Base-by-base conservation (phyloP, 1,140 invertebrate genomes). In the Ruditapes philippinarum region DNA sequence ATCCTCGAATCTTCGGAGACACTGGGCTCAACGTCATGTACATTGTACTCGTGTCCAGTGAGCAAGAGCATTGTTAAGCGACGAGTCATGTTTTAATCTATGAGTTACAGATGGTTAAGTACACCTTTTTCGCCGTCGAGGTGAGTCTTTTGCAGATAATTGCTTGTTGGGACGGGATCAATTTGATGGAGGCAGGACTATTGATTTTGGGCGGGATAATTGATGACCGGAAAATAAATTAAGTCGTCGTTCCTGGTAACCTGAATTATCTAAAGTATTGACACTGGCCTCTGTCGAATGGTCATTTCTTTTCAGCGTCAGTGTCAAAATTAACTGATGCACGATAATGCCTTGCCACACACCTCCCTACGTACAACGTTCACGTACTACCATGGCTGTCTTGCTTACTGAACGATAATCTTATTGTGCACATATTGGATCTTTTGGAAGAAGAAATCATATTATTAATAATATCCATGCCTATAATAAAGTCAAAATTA, bases 121-220 rank as follows among this genome's bases (percentile, higher is more conserved):
- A 49, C 40, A 28, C 36, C 9, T 74, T 74, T 42, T 74, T 42
- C 70, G 70, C n/a, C 70, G 70, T 25, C 33, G 70, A 42, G 40
- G 70, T 74, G 70, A 74, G 28, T 38, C 36, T 74, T 25, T 74
- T 25, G 70, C 70, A 5, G 33, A 68, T 31, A 68, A 68, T 68
- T 28, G 25, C 19, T 68, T 57, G 51, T n/a, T 57, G 14, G 65
- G 22, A 4, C 25, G 65, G 25, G 65, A 62, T 25, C 65, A 38
- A 33, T 31, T 33, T 31, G 5, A 28, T 31, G n/a, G 9, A 22
- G 31, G 65, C 3, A 5, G n/a, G 65, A 14, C 17, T 68, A 9
- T 31, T 33, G 65, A 28, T 68, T 68, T 68, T 4, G 31, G 65
- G 65, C 2, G 25, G 22, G 25, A 28, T 31, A 68, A 28, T 38